phyloP scores from a whole-genome alignment of 2,888 invertebrate species.

The Nezara viridula region DNA sequence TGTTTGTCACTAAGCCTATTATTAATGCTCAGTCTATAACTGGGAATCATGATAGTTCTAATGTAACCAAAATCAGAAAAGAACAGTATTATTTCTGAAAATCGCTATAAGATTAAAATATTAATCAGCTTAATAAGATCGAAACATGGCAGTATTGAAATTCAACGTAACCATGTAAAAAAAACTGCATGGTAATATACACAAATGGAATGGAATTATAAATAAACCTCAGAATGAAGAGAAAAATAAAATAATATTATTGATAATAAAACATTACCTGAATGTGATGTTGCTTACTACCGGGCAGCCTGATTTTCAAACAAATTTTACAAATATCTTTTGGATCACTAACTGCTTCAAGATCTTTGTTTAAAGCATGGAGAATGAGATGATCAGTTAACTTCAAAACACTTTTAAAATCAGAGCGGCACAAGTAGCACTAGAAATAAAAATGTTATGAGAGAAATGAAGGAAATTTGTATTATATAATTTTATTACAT shows the following conservation, averaged over 20 bases:
- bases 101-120: no score
- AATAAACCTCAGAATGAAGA: neutral
- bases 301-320: conserved; percentile 58
- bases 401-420: conserved; percentile 79
- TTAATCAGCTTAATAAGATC: no score
- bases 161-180: no score
- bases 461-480: no score
- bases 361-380: conserved; percentile 75
- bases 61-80: no score
- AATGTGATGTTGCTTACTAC: conserved; percentile 53
- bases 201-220: no score
- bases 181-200: neutral
- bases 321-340: conserved; percentile 62
- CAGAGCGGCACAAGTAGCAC: conserved; percentile 78
- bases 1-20: no score
- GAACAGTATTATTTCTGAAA: no score
- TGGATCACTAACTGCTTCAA: conserved; percentile 66
- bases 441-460: conserved; percentile 67
- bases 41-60: no score
- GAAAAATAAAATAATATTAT: neutral
- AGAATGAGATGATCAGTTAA: conserved; percentile 81
- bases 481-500: no score
- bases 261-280: conserved; percentile 26
- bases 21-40: no score
- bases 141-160: no score